Percentiles rank a stretch among this genome's conserved stretches.
Conservation (phyloP, 1,140 invertebrate species). For the Babylonia areolata region DNA sequence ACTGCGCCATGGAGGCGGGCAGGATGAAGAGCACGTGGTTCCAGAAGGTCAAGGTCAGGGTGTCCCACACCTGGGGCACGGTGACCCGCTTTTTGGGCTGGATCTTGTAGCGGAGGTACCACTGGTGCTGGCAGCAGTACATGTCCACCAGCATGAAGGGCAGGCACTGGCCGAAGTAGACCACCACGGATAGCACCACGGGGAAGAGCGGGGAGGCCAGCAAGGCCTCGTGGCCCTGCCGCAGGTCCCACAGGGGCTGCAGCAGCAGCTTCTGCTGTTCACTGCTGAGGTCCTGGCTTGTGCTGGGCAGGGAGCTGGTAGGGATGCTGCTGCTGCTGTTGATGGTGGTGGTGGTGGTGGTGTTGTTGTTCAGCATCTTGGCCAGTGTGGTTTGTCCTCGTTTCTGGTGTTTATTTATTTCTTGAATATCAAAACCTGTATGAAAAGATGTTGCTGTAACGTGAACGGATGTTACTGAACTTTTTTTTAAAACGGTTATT, state of each 20-base stretch:
- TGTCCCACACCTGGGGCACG: slow-evolving; percentile 63
- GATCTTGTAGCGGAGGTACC: slow-evolving; percentile 76
- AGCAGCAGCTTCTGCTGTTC: slow-evolving; percentile 41
- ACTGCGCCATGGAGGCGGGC: slow-evolving; percentile 74
- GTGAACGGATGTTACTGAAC: too few relatives aligned
- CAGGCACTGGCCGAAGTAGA: slow-evolving; percentile 73
- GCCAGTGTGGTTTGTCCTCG: not conserved
- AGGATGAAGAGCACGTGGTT: slow-evolving; percentile 76
- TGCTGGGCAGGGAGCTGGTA: not conserved
- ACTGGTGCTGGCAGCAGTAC: slow-evolving; percentile 68
- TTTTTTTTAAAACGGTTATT: too few relatives aligned
- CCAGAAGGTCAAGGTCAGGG: slow-evolving; percentile 71
- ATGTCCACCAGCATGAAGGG: slow-evolving; percentile 76
- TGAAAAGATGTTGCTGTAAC: too few relatives aligned
- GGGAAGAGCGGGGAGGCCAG: slow-evolving; percentile 60
- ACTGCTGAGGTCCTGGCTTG: not conserved
- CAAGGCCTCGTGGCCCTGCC: slow-evolving; percentile 72
- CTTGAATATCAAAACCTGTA: too few relatives aligned
- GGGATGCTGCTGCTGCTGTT: not conserved
- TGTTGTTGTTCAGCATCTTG: not conserved
- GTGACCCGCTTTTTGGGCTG: slow-evolving; percentile 75
- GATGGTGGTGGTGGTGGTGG: not conserved
- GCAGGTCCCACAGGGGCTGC: slow-evolving; percentile 74
- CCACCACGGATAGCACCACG: slow-evolving; percentile 51
- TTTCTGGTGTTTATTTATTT: too few relatives aligned